Evolutionary conservation across 2,797 vertebrate species (phyloP), one percentile per base, ranked within the genome.

Genomic region (Hirundo rustica): DNA sequence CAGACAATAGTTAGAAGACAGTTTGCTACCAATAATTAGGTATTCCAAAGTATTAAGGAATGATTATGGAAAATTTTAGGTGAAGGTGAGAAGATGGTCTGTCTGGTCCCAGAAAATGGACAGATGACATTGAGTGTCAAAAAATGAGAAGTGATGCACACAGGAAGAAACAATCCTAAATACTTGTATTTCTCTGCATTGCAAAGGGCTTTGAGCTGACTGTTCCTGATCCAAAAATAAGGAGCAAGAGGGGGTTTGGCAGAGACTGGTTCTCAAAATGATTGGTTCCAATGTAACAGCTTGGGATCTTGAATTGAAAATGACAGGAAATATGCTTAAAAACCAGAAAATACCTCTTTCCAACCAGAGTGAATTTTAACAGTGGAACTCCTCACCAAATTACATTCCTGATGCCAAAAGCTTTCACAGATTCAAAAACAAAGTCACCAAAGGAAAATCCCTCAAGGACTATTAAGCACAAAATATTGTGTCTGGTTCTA

Each of bases 391-490:
- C 82, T 89, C 75, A 74, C 26, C 78, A 91, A 76, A 51, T 70
- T 44, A 47, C 6, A 47, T 36, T 50, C 45, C 27, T 74, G 45
- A 67, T 47, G 68, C 89, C 85, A 89, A 93, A 86, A 89, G 4
- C 53, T 80, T 94, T 67, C 53, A 85, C 7, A 67, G 89, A 93
- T 57, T 71, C 36, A 88, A 85, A 94, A 92, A 64, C 34, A 88
- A 82, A 95, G 72, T 57, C 72, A 74, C 91, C 53, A 74, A 92
- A 94, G 68, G 81, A 96, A 92, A 95, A 96, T 93, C 93, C 65
- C 72, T 91, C 38, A 88, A 88, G 66, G 23, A 50, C 38, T 80
- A 77, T 77, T 61, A 92, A 83, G 50, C 57, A 77, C 32, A 95
- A 91, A 94, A 95, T 91, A 85, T n/a, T 67, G 68, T 68, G 72